These are phyloP conservation scores for Fragum fragum DNA, from an alignment of 2,888 invertebrate genomes.

Conservation along the genomic window DNA sequence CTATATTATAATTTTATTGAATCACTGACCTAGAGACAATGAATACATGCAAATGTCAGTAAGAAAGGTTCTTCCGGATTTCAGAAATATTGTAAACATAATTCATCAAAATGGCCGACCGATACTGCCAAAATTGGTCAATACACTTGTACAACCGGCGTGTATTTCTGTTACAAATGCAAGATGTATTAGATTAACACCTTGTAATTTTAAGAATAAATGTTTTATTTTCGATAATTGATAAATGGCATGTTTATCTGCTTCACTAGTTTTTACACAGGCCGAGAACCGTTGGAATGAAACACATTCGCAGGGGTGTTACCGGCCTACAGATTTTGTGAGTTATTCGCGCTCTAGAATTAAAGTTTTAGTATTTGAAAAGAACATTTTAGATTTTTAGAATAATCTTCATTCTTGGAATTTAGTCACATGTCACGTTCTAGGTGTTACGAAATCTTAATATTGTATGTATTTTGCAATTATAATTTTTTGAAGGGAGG, in stretches of 20 bases:
- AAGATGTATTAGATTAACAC: neutral
- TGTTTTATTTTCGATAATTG: no score
- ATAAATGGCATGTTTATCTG: no score
- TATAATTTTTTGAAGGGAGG: slow-evolving; percentile 26
- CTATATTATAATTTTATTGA: neutral
- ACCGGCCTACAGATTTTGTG: neutral
- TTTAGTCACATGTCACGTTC: no score
- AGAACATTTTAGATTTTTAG: no score
- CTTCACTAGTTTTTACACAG: no score
- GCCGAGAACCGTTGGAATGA: no score
- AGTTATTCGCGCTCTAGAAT: no score
- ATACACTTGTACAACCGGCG: slow-evolving; percentile 6
- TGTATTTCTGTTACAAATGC: neutral
- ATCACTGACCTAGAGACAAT: neutral
- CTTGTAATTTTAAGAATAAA: no score
- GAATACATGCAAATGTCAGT: neutral
- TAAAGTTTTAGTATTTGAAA: no score
- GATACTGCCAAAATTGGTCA: slow-evolving; percentile 37
- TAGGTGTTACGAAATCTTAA: neutral
- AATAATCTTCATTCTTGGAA: no score
- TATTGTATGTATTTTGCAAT: neutral
- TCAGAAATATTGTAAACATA: slow-evolving; percentile 27
- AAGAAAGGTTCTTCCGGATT: slow-evolving; percentile 5
- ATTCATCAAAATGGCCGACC: slow-evolving; percentile 34
- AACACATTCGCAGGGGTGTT: slow-evolving; percentile 7